Base-by-base conservation (phyloP, 53 echinoderm and acorn worm genomes). In the Paracentrotus lividus region DNA sequence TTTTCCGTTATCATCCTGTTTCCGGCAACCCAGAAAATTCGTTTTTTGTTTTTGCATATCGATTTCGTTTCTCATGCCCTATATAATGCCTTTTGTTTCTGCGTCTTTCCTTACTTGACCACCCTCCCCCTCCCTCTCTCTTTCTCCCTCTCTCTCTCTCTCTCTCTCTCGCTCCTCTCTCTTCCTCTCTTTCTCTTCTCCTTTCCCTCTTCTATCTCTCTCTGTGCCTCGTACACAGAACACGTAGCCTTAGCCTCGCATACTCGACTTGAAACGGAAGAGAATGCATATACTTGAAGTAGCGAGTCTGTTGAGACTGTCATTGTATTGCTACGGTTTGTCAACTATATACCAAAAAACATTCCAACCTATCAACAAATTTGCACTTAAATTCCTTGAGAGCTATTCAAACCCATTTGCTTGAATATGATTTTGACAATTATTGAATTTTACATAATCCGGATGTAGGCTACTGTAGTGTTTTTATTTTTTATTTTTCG, bases 281-380 rank as follows among this genome's bases (percentile, higher is more conserved):
- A 26, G 27, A 81, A 81, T 81, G 81, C 81, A 81, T 45, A 81
- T 44, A 81, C 81, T 81, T 81, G 81, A 72, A 40, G 72, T n/a
- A n/a, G n/a, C n/a, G n/a, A 72, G 32, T 40, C 21, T 72, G 72
- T 18, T 36, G 72, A 72, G 40, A 72, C 72, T 32, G 33, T 12
- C 32, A 31, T 67, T 67, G 72, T 57, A 57, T 57, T 57, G 0
- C 57, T 13, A 51, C 57, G 57, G 8, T 72, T 36, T 72, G 40
- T 40, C 72, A 1, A 38, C 72, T 38, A 5, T 40, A 36, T 72
- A 72, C 40, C 40, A 40, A 72, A 1, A 72, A 40, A 72, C 72
- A 40, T 72, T 72, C 72, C 20, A 72, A 16, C 15, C 67, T 13
- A 12, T 67, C 8, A 33, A 67, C 67, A 10, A 67, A 6, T 67